A percentile compares a stretch with the other conserved stretches of the same genome.
phyloP scores from a whole-genome alignment of 2,113 vertebrate genomes.

The Crocuta crocuta region DNA sequence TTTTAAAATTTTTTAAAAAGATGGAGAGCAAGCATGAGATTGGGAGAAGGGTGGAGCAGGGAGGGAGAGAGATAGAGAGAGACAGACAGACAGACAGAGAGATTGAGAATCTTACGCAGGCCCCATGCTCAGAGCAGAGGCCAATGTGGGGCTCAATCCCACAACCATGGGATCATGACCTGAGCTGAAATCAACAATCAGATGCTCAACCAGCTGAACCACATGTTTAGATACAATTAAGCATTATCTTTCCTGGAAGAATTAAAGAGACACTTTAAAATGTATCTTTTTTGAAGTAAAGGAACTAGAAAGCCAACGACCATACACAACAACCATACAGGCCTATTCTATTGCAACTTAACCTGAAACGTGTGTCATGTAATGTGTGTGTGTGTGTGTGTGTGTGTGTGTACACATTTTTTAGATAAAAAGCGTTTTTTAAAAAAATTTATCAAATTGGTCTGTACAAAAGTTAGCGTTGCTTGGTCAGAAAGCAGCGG shows the following conservation, averaged over 20 bases:
- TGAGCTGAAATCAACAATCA: no score
- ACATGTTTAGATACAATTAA: background rate
- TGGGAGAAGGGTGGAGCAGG: no score
- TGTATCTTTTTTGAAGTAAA: background rate
- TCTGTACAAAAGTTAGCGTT: constrained; percentile 96
- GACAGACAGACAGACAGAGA: no score
- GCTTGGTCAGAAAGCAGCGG: constrained; percentile 93
- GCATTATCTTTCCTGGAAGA: background rate
- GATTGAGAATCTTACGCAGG: no score
- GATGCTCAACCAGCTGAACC: no score
- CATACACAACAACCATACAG: background rate
- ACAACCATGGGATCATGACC: no score
- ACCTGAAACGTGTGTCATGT: background rate
- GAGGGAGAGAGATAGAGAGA: no score
- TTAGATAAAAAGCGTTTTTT: constrained; percentile 89
- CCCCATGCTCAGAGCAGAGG: no score
- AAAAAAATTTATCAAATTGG: constrained; percentile 91
- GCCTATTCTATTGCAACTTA: background rate
- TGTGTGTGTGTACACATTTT: no score
- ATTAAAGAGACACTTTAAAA: background rate
- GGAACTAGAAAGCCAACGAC: background rate
- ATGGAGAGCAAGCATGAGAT: no score
- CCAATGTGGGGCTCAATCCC: no score
- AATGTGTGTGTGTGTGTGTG: background rate
- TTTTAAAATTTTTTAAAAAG: no score